A percentile compares a stretch with the other conserved stretches of the same genome.
phyloP scores from a whole-genome alignment of 2,113 vertebrate genomes.

The Nyctereutes procyonoides region DNA sequence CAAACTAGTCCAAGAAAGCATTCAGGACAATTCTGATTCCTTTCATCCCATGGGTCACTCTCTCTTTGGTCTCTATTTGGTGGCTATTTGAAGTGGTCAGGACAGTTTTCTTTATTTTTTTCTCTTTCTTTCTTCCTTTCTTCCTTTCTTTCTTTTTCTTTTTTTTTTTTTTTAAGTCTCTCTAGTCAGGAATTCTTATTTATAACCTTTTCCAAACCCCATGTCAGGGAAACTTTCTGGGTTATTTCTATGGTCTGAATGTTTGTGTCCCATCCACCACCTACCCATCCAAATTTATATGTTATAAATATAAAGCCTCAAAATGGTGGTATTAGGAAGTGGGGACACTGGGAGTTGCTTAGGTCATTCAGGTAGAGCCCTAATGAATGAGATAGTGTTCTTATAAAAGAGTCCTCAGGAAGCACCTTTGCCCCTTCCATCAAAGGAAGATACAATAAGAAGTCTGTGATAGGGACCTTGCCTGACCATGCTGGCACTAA shows the following conservation, averaged over 20 bases:
- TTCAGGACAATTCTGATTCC: background rate
- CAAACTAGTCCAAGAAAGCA: background rate
- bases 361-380: background rate
- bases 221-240: background rate
- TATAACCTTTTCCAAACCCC: background rate
- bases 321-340: background rate
- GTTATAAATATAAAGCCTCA: background rate
- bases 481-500: background rate
- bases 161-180: background rate
- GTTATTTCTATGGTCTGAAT: background rate
- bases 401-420: background rate
- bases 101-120: background rate
- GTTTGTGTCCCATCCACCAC: background rate
- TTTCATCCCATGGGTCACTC: background rate
- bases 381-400: background rate
- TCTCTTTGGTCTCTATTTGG: background rate
- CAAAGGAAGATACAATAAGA: background rate
- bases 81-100: slow-evolving; percentile 3
- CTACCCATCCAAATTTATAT: background rate
- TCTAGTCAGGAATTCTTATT: background rate
- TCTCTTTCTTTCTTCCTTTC: too few species aligned
- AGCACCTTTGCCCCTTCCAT: background rate
- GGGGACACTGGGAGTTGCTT: background rate
- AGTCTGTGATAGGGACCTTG: background rate
- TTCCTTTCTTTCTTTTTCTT: too few species aligned